A percentile compares a stretch with the other conserved stretches of the same genome.
Evolutionary conservation across 2,888 invertebrate species (phyloP).

Genomic region (Drosophila conformis): DNA sequence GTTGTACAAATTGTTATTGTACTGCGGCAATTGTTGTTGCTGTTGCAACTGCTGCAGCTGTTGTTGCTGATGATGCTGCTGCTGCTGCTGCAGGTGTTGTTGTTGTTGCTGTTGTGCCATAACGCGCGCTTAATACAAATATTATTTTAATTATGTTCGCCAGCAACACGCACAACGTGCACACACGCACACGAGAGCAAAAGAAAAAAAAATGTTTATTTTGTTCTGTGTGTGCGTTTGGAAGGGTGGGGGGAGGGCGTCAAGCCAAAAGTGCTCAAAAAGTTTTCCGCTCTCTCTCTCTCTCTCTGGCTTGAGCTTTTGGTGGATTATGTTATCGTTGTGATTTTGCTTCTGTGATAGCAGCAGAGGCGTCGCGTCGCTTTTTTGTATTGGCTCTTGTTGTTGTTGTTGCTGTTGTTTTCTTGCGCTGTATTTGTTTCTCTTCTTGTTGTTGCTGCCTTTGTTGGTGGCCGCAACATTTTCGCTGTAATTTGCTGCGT

Average conservation of each 20-base stretch:
- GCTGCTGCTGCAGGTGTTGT: constrained; percentile 50
- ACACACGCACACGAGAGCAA: constrained; percentile 25
- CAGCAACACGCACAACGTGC: constrained; percentile 37
- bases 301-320: constrained; percentile 5
- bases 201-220: constrained; percentile 16
- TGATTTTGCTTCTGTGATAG: constrained; percentile 45
- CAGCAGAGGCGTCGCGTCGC: constrained; percentile 46
- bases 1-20: constrained; percentile 71
- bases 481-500: constrained; percentile 48
- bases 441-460: constrained; percentile 32
- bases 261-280: constrained; percentile 34
- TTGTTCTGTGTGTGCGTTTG: constrained; percentile 1
- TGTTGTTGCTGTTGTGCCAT: constrained; percentile 72
- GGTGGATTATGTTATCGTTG: constrained; percentile 52
- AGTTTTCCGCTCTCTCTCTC: constrained; percentile 25
- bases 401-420: constrained; percentile 31
- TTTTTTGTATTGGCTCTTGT: constrained; percentile 41
- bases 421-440: constrained; percentile 25
- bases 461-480: constrained; percentile 54
- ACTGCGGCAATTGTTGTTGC: constrained; percentile 60
- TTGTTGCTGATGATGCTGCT: constrained; percentile 50
- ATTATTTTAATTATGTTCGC: constrained; percentile 55
- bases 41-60: constrained; percentile 44
- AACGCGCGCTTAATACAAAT: constrained; percentile 70
- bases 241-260: neutral